Base-by-base conservation (phyloP, 1,140 invertebrate genomes). In the Drosophila arizonae region DNA sequence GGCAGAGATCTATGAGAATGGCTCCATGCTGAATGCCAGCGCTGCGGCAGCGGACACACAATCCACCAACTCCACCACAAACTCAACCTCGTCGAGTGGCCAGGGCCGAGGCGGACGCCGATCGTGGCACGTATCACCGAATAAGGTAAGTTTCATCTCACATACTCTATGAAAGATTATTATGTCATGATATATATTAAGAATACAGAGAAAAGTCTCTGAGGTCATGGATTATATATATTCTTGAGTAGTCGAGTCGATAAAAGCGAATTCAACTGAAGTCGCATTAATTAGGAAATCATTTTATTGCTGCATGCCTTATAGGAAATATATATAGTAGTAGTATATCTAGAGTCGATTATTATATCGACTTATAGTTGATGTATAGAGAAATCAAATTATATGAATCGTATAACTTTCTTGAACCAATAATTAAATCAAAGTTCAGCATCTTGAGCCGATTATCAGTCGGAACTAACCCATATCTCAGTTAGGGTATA, bases 121-220 rank as follows among this genome's bases (percentile, higher is more conserved):
- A 77, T 95, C 94, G 78, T 95, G 94, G 94, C 94, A 95, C 90
- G 93, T 94, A 54, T 94, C 95, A 66, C 94, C 94, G 43, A 95
- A 95, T 90, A 96, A 95, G 93, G 95, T 95, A 90, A 93, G 91
- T 76, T 51, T 39, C 50, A 64, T 26, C 21, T 52, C 36, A 46
- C 33, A 70, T 24, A 10, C 11, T 41, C 10, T 24, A 13, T 21
- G 17, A 17, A 17, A 17, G 17, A 17, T 17, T 17, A 17, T 17
- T 17, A 17, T 17, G 17, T 17, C 17, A 17, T 17, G 17, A 17
- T 11, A 24, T 24, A 24, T 24, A 30, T 24, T 21, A 33, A 33
- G 33, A 9, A 33, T 33, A 6, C 33, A 10, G 8, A 10, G 33
- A 9, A 33, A 33, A 33, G 8, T 9, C 26, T 33, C n/a, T 46